Conservation (phyloP, 2,113 vertebrate genomes). For the Calypte anna region DNA sequence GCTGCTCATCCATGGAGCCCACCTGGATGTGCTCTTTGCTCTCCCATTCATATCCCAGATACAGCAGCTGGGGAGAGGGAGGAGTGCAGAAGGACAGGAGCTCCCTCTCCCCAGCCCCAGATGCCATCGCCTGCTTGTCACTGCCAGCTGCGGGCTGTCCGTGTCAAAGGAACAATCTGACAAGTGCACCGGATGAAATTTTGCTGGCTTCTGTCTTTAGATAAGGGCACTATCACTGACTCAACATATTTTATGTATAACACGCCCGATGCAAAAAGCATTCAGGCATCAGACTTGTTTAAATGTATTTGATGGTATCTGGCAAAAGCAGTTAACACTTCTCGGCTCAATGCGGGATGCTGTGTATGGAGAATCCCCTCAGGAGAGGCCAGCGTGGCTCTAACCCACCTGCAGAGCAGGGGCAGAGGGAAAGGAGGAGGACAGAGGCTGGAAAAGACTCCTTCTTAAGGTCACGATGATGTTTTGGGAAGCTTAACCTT, state of each 20-base stretch:
- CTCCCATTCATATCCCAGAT: constrained; percentile 23
- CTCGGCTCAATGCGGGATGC: neutral
- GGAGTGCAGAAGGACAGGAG: neutral
- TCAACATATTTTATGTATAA: constrained; percentile 99
- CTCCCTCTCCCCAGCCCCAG: constrained; percentile 77
- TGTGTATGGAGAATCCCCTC: constrained; percentile 17
- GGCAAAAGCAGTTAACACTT: constrained; percentile 84
- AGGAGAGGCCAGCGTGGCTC: neutral
- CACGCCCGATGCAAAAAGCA: constrained; percentile 92
- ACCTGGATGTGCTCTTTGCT: neutral
- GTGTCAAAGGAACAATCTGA: constrained; percentile 89
- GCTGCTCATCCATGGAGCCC: neutral
- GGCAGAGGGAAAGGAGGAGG: neutral
- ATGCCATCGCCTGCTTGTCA: constrained; percentile 88
- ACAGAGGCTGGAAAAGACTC: neutral
- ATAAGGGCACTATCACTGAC: constrained; percentile 96
- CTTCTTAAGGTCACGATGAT: neutral
- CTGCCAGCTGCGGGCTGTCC: constrained; percentile 83
- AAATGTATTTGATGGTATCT: constrained; percentile 96
- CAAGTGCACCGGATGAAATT: constrained; percentile 86
- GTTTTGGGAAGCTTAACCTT: neutral
- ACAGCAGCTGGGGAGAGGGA: neutral
- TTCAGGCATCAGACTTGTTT: constrained; percentile 96
- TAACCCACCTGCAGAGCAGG: neutral
- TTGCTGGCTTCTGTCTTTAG: constrained; percentile 89